Evolutionary conservation across 2,113 vertebrate species (phyloP).

Genomic region (Notothenia rossii): DNA sequence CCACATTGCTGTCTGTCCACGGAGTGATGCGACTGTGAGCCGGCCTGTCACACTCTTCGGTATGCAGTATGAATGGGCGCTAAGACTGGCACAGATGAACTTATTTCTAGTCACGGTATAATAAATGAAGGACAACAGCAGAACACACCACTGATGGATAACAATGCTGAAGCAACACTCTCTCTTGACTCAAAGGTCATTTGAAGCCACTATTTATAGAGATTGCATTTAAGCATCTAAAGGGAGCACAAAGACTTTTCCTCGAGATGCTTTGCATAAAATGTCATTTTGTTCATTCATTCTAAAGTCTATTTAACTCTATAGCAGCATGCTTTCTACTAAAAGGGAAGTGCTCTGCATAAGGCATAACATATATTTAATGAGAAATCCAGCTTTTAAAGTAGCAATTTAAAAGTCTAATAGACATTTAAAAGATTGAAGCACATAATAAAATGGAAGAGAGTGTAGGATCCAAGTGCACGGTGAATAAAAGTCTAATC

Average conservation of each 20-base stretch:
- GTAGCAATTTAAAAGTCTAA: constrained; percentile 7
- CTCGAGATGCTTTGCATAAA: constrained; percentile 36
- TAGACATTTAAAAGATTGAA: not conserved
- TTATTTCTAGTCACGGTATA: constrained; percentile 32
- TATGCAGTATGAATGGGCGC: constrained; percentile 56
- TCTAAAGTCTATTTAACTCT: constrained; percentile 7
- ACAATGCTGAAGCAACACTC: constrained; percentile 20
- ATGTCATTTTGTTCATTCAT: constrained; percentile 12
- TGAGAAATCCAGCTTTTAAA: not conserved
- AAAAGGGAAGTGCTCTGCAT: not conserved
- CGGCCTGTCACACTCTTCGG: constrained; percentile 27
- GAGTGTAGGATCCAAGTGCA: not conserved
- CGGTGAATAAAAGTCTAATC: not conserved
- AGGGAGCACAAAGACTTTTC: constrained; percentile 15
- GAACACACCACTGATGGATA: constrained; percentile 16
- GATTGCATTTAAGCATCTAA: constrained; percentile 35
- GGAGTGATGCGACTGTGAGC: constrained; percentile 53
- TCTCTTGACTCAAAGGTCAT: constrained; percentile 17
- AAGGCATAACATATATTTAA: constrained; percentile 7
- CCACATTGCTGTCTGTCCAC: constrained; percentile 28
- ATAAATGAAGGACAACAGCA: constrained; percentile 50
- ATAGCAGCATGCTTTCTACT: not conserved
- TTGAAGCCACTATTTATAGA: constrained; percentile 29
- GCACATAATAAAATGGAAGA: not conserved
- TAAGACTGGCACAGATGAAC: constrained; percentile 50